Evolutionary conservation across 2,113 vertebrate genomes (phyloP).

Genomic region (Orycteropus afer): DNA sequence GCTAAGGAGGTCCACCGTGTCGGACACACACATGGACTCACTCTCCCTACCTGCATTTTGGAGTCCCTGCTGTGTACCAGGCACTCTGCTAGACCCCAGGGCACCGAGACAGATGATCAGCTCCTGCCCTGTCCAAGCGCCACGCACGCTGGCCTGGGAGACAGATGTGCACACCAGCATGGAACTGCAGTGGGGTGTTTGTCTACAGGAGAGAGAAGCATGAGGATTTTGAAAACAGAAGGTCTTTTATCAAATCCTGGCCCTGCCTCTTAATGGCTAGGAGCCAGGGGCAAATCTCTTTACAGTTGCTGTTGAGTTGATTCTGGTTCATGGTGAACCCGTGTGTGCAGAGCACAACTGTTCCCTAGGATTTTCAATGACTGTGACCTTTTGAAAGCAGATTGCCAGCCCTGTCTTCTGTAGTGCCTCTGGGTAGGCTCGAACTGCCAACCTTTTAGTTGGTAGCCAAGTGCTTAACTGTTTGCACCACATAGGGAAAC

Average conservation of each 20-base stretch:
- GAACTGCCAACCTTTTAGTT: not conserved
- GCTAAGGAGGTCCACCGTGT: rapidly evolving
- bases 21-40: not conserved
- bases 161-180: rapidly evolving
- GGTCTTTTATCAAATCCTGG: not conserved
- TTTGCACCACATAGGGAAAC: not conserved
- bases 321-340: not conserved
- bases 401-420: not conserved
- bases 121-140: not conserved
- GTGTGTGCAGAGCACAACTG: not conserved
- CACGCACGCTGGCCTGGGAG: rapidly evolving
- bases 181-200: rapidly evolving
- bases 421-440: not conserved
- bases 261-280: not conserved
- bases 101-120: not conserved
- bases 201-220: not conserved
- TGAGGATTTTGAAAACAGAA: not conserved
- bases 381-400: not conserved
- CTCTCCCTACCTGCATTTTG: not conserved
- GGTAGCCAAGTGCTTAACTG: not conserved
- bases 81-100: no score
- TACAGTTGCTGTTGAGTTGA: not conserved
- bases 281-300: not conserved
- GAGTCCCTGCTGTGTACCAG: not conserved
- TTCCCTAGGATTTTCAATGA: not conserved